These are phyloP conservation scores for Sebastes taczanowskii DNA, from an alignment of 2,797 vertebrate genomes.

Conservation along the genomic window DNA sequence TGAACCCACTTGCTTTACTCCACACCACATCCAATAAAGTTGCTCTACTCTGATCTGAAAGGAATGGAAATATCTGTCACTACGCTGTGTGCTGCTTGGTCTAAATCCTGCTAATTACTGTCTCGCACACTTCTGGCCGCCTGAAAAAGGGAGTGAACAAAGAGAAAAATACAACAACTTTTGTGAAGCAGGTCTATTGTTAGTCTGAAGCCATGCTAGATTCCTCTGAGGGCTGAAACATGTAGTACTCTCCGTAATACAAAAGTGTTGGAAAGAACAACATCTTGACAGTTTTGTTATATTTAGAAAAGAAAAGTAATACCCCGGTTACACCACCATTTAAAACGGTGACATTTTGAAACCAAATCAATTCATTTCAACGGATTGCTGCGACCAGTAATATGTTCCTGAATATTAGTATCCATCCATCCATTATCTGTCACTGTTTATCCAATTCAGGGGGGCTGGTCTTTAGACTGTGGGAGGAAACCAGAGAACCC, in stretches of 20 bases:
- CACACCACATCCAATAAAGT: constrained; percentile 20
- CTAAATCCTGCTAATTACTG: constrained; percentile 34
- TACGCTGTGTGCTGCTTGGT: constrained; percentile 3
- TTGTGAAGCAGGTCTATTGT: neutral
- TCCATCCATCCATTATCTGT: too few relatives aligned
- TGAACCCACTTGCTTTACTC: neutral
- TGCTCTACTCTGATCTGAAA: constrained; percentile 23
- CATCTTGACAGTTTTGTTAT: neutral
- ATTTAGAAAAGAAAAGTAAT: neutral
- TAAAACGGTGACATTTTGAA: neutral
- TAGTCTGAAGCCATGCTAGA: neutral
- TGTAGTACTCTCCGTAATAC: neutral
- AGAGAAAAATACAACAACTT: neutral
- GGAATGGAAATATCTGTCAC: constrained; percentile 31
- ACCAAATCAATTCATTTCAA: neutral
- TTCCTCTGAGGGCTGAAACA: neutral
- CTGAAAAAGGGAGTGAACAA: neutral
- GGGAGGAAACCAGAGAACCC: too few relatives aligned
- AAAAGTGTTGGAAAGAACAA: neutral
- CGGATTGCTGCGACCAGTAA: neutral
- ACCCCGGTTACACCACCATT: neutral
- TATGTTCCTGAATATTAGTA: neutral
- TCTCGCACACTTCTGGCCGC: neutral
- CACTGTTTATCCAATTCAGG: too few relatives aligned
- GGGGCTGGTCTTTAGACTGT: too few relatives aligned